phyloP scores from a whole-genome alignment of 2,113 vertebrate species.

The Coregonus clupeaformis region DNA sequence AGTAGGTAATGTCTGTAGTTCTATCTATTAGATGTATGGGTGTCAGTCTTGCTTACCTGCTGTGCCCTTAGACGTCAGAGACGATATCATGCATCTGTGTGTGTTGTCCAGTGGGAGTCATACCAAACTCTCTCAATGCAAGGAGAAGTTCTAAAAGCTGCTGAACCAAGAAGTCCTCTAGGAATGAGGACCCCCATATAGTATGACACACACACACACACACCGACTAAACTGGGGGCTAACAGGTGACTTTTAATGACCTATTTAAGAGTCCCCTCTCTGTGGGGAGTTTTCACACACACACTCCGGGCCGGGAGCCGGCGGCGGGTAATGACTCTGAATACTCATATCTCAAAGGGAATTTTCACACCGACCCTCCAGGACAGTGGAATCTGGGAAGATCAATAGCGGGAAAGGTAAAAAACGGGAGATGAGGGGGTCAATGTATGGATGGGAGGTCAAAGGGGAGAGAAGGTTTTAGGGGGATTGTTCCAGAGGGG shows the following conservation, averaged over 20 bases:
- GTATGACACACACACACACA: constrained; percentile 9
- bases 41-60: constrained; percentile 46
- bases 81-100: constrained; percentile 11
- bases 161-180: constrained; percentile 4
- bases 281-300: constrained; percentile 45
- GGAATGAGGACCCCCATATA: constrained; percentile 39
- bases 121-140: constrained; percentile 1
- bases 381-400: constrained; percentile 48
- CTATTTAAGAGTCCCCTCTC: constrained; percentile 5
- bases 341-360: constrained; percentile 52
- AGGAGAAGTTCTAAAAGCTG: constrained; percentile 4
- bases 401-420: constrained; percentile 57
- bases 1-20: neutral
- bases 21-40: constrained; percentile 24
- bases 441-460: constrained; percentile 48
- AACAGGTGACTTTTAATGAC: constrained; percentile 32
- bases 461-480: constrained; percentile 33
- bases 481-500: constrained; percentile 21
- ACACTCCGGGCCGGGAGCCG: constrained; percentile 14
- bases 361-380: constrained; percentile 67
- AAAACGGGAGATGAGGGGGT: neutral
- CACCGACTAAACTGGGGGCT: neutral
- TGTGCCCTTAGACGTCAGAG: constrained; percentile 22
- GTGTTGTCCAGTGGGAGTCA: too few relatives aligned
- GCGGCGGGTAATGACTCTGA: constrained; percentile 40